Evolutionary conservation across 1,140 invertebrate genomes (phyloP), one percentile per base, ranked within the genome.

Genomic region (Hestina assimilis): DNA sequence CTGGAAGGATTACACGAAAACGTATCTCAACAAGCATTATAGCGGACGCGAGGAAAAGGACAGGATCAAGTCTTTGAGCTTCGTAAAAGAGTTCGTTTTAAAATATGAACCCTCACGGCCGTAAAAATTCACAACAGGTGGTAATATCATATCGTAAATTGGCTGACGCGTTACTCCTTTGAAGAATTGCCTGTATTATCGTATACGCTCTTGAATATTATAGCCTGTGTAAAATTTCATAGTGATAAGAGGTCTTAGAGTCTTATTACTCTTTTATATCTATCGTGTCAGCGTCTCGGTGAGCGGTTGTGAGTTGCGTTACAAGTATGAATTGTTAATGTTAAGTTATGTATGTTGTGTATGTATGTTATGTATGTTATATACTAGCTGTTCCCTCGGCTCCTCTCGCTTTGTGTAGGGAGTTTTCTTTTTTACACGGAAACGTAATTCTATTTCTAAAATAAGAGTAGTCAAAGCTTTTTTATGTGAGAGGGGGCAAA

Each of bases 121-220:
- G 45, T 73, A 73, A 73, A 68, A 70, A 40, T 66, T 61, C 65
- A 63, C 64, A 73, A 73, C 70, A 73, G 67, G 67, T 70, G 67
- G 33, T 59, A 59, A 52, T 43, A 55, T 54, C 45, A 57, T 51
- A 38, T 46, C 53, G 52, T 59, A 62, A 72, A 72, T 69, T 72
- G 63, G 58, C 60, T 48, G 58, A 63, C 64, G 42, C 28, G 23
- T 57, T 17, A 24, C 59, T 59, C 26, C 50, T 53, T 40, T 38
- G 15, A 46, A 45, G 15, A 38, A 45, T 9, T 46, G 24, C 42
- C 31, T 12, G 31, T 54, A 54, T 54, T 46, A 46, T 42, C 29
- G 12, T 41, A 23, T 8, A 28, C n/a, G 26, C 43, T 45, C 26
- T 26, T 29, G 35, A 35, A 59, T 53, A 53, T 59, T 31, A 53